Evolutionary conservation across 1,140 invertebrate genomes (phyloP), one percentile per base, ranked within the genome.

Genomic region (Nymphalis io): DNA sequence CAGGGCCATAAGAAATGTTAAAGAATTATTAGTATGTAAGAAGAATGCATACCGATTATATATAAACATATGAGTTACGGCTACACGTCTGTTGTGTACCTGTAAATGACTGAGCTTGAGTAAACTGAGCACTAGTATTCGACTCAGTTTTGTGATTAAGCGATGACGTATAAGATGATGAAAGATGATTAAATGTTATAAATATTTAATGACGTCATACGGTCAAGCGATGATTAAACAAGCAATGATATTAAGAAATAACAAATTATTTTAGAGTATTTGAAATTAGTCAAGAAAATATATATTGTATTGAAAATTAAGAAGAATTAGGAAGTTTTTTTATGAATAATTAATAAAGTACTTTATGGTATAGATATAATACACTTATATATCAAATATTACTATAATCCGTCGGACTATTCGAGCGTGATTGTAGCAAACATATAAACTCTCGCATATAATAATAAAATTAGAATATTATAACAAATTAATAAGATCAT

Each of bases 31-130:
- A 53, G 33, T 39, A 66, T 10, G 39, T 33, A 55, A 58, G 4
- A 44, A 58, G 15, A 60, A 75, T 53, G 62, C 60, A 70, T 70
- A 72, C 73, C 78, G 57, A 57, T 59, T 68, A 61, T 68, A 21
- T 80, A 76, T 59, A 73, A 57, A 23, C 44, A 33, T 53, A 60
- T 42, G 4, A 53, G 63, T 23, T 65, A 58, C 67, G 76, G 84
- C 76, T 86, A 88, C 82, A 86, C 85, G 81, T 88, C 84, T 46
- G 79, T 85, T 39, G 86, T 85, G 83, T 79, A 85, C 82, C 84
- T 88, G 85, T 21, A 86, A 87, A 40, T 65, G 68, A 55, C 42
- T 39, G 44, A 68, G 33, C 18, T 55, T 38, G 39, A 65, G n/a
- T 21, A 39, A 42, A 27, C 42, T 53, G 40, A 68, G 38, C 57